Evolutionary conservation across 2,888 invertebrate genomes (phyloP), one percentile per base, ranked within the genome.

Genomic region (Andrena bucephala): DNA sequence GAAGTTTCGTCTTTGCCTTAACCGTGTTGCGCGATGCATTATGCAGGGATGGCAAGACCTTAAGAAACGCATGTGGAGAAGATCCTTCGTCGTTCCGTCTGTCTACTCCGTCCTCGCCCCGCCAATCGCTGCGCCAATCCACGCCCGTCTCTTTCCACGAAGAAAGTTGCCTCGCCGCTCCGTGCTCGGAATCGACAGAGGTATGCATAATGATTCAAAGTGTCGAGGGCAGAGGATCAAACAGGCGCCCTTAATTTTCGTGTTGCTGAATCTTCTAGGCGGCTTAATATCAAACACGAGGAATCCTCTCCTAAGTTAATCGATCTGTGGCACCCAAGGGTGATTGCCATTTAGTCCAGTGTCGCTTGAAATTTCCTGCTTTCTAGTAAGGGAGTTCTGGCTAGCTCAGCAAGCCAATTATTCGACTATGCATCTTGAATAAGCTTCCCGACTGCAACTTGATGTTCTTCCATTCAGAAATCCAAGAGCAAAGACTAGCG

Each of bases 1-100:
- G 65, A 87, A 86, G 81, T 88, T 88, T 78, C 84, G 68, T 74
- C 85, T 88, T 87, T 82, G 74, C 76, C 77, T 81, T 82, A 81
- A 77, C 79, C 54, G 72, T 75, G 69, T 77, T 82, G 72, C 73
- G 65, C 75, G 73, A 87, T 88, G 87, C 87, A 88, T 88, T 88
- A 88, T 88, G 88, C 89, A 89, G 52, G 57, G 76, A 68, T 85
- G 70, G 73, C 68, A 81, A 79, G 69, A 74, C 62, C 65, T 65
- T 8, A 33, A 60, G 80, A 67, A 57, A 79, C 48, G 48, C 63
- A 60, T 24, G 69, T 27, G 62, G 78, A 75, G 57, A 52, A 71
- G 71, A 63, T 76, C 74, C 24, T 36, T 36, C 70, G 75, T 70
- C 81, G 77, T 65, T 78, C 63, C 65, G 54, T 76, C 76, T 65